Base-by-base conservation (phyloP, 2,113 vertebrate species). In the Neotragus moschatus region DNA sequence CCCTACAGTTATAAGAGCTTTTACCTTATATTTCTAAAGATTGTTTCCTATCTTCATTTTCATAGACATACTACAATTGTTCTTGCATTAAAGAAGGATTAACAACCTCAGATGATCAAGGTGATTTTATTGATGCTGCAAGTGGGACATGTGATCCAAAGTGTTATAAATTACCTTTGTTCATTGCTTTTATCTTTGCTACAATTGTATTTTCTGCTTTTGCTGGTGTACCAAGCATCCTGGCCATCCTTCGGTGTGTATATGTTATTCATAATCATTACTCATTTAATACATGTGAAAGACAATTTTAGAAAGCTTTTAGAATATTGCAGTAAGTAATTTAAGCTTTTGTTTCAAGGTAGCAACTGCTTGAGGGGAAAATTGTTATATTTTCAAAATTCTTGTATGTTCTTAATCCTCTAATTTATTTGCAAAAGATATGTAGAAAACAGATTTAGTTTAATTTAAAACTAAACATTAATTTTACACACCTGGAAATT, bases 141-240 rank as follows among this genome's bases (percentile, higher is more conserved):
- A 0, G 39, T 95, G 99, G 99, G 66, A 99, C 97, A 90, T 99
- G 99, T 98, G 47, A 95, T 88, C 25, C 98, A 25, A 95, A 60
- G 3, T 99, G 99, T 94, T 89, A 47, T 58, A 23, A 97, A 58
- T 63, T 99, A 63, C 98, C 99, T 95, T n/a, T 99, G 61, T 99
- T 99, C 85, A 30, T 99, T 93, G 79, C 47, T 14, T 94, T 98
- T 94, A 96, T 99, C 84, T 99, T 99, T 93, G 97, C 99, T 84
- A 10, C 96, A n/a, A 91, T 99, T 98, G 47, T 98, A 97, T 99
- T 99, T 96, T 98, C 98, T 7, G 97, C 98, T 96, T 98, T 99
- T 96, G 84, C 98, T 97, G 91, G 33, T 94, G 96, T 98, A 84
- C 99, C 99, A 94, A 93, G 96, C 61, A 98, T 96, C 11, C 96